Evolutionary conservation across 2,113 vertebrate species (phyloP).

Genomic region (Mola mola): DNA sequence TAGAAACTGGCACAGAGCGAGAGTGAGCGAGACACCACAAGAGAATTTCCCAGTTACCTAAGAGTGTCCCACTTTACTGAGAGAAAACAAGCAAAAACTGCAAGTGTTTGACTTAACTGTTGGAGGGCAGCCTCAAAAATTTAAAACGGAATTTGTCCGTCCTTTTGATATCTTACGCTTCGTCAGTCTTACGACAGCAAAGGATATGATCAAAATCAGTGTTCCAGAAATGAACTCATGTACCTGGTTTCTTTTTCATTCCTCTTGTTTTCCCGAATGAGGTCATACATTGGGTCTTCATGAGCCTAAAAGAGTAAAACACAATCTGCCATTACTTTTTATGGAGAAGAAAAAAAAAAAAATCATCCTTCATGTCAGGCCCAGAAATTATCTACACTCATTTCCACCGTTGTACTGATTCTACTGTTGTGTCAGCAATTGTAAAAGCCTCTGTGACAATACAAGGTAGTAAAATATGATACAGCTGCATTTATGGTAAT

Average conservation of each 20-base stretch:
- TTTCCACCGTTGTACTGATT: background rate
- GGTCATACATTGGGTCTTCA: slow-evolving; percentile 96
- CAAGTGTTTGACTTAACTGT: background rate
- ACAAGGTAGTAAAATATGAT: slow-evolving; percentile 46
- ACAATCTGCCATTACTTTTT: background rate
- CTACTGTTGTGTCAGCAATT: slow-evolving; percentile 35
- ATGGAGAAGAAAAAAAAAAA: background rate
- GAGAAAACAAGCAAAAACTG: slow-evolving; percentile 11
- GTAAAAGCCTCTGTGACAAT: slow-evolving; percentile 30
- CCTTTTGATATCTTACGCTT: background rate
- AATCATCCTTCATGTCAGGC: background rate
- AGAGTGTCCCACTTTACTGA: slow-evolving; percentile 25
- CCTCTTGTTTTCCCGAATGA: slow-evolving; percentile 91
- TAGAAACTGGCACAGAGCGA: slow-evolving; percentile 9
- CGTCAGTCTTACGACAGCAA: background rate
- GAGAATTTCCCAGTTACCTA: slow-evolving; percentile 51
- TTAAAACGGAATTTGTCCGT: too few species aligned
- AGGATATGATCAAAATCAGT: too few species aligned
- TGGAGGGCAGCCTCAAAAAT: background rate
- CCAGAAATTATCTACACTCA: background rate
- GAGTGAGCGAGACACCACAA: slow-evolving; percentile 28
- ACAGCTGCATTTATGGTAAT: slow-evolving; percentile 71
- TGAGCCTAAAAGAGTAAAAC: slow-evolving; percentile 84
- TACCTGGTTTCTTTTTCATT: slow-evolving; percentile 94
- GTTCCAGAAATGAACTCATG: background rate